Evolutionary conservation across 2,113 vertebrate species (phyloP).

Genomic region (human): GRCh38 chr2:66818501-66819000

Average conservation of each 20-base stretch:
- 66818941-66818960: not conserved
- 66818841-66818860: not conserved
- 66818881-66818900: not conserved
- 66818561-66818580: constrained; percentile 20
- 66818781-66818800: not conserved
- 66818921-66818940: not conserved
- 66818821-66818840: not conserved
- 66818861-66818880: not conserved
- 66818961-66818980: not conserved
- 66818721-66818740: not conserved
- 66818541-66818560: constrained; percentile 7
- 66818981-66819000: not conserved
- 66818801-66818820: not conserved
- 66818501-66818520: not conserved
- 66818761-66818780: not conserved
- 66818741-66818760: not conserved
- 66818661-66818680: not conserved
- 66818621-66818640: not conserved
- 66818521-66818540: not conserved
- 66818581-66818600: not conserved
- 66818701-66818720: not conserved
- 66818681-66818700: not conserved
- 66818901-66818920: not conserved
- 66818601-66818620: not conserved
- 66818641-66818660: not conserved